These are phyloP conservation scores for Dermochelys coriacea DNA, from an alignment of 2,797 vertebrate species.

Conservation along the genomic window DNA sequence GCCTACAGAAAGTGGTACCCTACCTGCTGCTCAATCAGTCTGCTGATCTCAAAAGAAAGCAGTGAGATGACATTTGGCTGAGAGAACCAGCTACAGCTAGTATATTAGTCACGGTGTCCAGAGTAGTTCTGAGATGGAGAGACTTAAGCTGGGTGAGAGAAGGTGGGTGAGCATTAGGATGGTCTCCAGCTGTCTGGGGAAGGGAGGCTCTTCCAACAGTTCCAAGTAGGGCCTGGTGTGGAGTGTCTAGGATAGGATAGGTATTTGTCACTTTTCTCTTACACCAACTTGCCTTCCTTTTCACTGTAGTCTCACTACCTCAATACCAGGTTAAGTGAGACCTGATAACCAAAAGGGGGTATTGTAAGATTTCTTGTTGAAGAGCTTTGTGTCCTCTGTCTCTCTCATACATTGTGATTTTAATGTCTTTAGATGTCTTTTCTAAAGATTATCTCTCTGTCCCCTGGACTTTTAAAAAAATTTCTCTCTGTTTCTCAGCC, in stretches of 20 bases:
- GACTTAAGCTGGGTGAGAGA: rapidly evolving
- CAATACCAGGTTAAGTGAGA: not conserved
- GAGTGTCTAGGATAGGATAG: not conserved
- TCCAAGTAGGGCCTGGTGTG: not conserved
- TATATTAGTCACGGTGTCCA: not conserved
- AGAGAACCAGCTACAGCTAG: rapidly evolving
- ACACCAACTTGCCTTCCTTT: not conserved
- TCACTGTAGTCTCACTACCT: not conserved
- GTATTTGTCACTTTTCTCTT: rapidly evolving
- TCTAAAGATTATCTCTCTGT: constrained; percentile 2
- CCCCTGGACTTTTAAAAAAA: constrained; percentile 14
- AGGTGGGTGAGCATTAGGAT: not conserved
- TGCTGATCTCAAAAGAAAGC: not conserved
- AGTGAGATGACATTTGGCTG: too few species aligned
- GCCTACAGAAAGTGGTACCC: not conserved
- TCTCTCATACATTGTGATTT: too few species aligned
- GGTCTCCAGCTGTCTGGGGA: not conserved
- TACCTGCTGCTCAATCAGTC: not conserved
- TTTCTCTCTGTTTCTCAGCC: not conserved
- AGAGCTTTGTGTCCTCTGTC: too few species aligned
- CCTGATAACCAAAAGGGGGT: too few species aligned
- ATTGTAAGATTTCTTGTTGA: too few species aligned
- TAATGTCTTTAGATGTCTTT: not conserved
- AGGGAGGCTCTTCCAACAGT: not conserved
- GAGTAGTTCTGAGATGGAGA: too few species aligned